phyloP scores from a whole-genome alignment of 2,797 vertebrate genomes.

The Fratercula arctica region DNA sequence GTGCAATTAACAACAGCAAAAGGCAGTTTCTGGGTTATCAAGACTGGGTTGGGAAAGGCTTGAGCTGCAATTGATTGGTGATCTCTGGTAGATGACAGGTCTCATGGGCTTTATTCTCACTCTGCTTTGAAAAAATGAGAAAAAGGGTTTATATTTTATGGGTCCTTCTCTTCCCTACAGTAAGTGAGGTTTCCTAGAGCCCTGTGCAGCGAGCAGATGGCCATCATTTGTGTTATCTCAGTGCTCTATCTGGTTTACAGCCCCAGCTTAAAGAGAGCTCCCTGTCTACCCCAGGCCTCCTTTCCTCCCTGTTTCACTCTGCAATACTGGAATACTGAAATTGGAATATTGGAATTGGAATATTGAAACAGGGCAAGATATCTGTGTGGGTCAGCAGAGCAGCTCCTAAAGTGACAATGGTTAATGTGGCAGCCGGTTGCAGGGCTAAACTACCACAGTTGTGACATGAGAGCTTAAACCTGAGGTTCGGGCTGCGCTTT shows the following conservation, averaged over 20 bases:
- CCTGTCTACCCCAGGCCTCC: not conserved
- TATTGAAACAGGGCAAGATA: not conserved
- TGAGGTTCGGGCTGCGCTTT: not conserved
- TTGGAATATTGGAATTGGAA: not conserved
- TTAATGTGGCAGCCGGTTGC: not conserved
- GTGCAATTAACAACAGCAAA: not conserved
- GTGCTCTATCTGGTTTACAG: not conserved
- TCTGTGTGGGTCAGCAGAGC: not conserved
- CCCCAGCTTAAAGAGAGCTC: not conserved
- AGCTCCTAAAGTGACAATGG: no score
- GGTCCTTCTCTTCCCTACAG: not conserved
- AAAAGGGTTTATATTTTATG: not conserved
- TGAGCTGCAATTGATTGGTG: not conserved
- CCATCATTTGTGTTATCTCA: not conserved
- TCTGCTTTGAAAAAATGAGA: not conserved
- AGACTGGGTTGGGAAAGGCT: not conserved
- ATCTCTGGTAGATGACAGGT: not conserved
- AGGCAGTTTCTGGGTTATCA: not conserved
- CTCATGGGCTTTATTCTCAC: not conserved
- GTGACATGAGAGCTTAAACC: not conserved
- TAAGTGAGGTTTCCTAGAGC: not conserved
- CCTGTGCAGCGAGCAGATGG: not conserved
- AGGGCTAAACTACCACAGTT: not conserved
- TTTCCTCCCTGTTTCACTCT: not conserved
- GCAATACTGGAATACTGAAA: not conserved